These are phyloP conservation scores for Penaeus chinensis DNA, from an alignment of 1,140 invertebrate genomes.

Conservation along the genomic window DNA sequence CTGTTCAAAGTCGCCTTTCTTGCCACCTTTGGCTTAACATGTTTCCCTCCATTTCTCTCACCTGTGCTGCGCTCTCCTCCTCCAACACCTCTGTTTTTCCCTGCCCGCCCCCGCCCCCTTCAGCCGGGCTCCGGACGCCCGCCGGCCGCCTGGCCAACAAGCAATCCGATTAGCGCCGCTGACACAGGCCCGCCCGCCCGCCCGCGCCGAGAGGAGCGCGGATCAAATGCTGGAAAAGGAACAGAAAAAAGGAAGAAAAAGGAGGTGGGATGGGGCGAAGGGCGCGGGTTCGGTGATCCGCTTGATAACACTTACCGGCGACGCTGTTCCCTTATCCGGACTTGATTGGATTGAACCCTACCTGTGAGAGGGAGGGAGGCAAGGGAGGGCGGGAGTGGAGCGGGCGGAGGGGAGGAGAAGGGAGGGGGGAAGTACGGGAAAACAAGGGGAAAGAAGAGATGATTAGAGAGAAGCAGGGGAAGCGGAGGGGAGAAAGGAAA, in stretches of 20 bases:
- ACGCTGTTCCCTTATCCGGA: not conserved
- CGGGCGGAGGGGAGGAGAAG: too few relatives aligned
- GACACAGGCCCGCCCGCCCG: not conserved
- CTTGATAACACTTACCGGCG: not conserved
- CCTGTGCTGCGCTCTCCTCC: too few relatives aligned
- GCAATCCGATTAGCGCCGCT: not conserved
- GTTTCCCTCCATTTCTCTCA: too few relatives aligned
- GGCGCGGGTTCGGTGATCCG: not conserved
- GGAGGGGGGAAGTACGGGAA: not conserved
- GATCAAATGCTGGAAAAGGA: not conserved
- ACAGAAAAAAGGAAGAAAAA: not conserved
- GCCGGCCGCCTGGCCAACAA: not conserved
- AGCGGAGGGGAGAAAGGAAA: too few relatives aligned
- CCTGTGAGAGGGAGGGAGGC: too few relatives aligned
- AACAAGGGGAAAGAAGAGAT: not conserved
- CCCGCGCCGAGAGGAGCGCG: not conserved
- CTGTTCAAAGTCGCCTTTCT: not conserved
- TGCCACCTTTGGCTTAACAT: too few relatives aligned
- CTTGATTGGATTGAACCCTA: too few relatives aligned
- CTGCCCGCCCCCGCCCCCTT: not conserved
- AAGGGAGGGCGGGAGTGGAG: too few relatives aligned
- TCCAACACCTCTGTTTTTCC: not conserved
- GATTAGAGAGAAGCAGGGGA: not conserved
- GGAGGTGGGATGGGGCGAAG: not conserved
- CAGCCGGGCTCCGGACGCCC: not conserved